Evolutionary conservation across 2,888 invertebrate genomes (phyloP).

Genomic region (Galerucella nymphaeae): DNA sequence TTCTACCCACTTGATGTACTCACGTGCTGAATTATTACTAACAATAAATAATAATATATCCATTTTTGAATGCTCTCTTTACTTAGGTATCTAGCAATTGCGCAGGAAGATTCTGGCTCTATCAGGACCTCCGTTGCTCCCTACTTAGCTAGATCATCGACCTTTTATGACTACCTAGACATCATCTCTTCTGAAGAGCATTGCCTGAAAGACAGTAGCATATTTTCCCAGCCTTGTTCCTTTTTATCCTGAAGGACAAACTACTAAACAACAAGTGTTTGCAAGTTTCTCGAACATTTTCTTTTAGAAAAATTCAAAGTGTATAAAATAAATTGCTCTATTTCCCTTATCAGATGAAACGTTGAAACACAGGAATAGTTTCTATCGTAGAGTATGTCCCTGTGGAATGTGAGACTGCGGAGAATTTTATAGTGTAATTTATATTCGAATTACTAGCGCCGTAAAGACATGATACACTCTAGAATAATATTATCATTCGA

Average conservation of each 20-base stretch:
- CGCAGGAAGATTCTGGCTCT: too few species aligned
- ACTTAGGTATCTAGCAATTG: too few species aligned
- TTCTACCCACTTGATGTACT: background rate
- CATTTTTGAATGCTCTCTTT: too few species aligned
- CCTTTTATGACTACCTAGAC: too few species aligned
- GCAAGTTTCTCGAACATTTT: background rate
- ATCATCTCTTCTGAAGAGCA: too few species aligned
- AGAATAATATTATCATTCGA: background rate
- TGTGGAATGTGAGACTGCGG: constrained; percentile 14
- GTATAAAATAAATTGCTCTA: constrained; percentile 12
- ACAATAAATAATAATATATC: too few species aligned
- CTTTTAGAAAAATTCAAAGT: background rate
- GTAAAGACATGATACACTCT: background rate
- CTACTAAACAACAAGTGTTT: background rate
- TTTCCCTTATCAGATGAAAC: constrained; percentile 14
- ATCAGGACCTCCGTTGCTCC: too few species aligned
- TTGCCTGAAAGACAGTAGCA: too few species aligned
- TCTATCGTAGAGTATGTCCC: background rate
- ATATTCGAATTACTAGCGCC: constrained; percentile 9
- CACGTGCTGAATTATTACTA: background rate
- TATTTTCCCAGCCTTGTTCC: too few species aligned
- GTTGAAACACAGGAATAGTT: constrained; percentile 13
- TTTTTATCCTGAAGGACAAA: background rate
- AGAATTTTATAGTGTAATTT: constrained; percentile 13
- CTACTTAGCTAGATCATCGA: too few species aligned